Base-by-base conservation (phyloP, 2,797 vertebrate genomes). In the Dermochelys coriacea region DNA sequence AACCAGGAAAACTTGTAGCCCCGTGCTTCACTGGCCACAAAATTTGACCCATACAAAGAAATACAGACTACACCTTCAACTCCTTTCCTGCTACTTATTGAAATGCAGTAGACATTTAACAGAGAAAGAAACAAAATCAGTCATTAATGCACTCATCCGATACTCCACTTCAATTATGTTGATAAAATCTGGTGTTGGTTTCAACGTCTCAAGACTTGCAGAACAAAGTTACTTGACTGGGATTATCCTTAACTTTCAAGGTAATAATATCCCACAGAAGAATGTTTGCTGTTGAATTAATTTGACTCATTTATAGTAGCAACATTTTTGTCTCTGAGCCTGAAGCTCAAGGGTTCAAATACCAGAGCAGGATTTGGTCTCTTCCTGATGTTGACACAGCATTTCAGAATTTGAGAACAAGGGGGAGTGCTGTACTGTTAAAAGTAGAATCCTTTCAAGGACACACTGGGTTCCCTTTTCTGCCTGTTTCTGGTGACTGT, bases 231-330 rank as follows among this genome's bases (percentile, higher is more conserved):
- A 92, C 93, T 97, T 89, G 94, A 94, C 80, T 80, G 49, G 37
- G 90, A 75, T 94, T 96, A 78, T 87, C 89, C 74, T 94, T 94
- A 80, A 41, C 34, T 88, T 95, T 92, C 85, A 89, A 81, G 51
- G 80, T 49, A 91, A 49, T 89, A 87, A 45, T 88, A 71, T 57
- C 49, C n/a, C 61, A 57, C 16, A 47, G 85, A 86, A 87, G 78
- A n/a, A 50, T 54, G 87, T 74, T 94, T 93, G 47, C 49, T 91
- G 55, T 89, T 91, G 77, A 85, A 93, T 96, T 97, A 93, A 54
- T 0, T 57, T 77, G 80, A 51, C 51, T 87, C 34, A 41, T 59
- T 92, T 93, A 82, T 55, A 95, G 68, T 27, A 74, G 31, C 10
- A 84, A 41, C 23, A 23, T 37, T 80, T 91, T 91, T 90, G 74